Evolutionary conservation across 2,113 vertebrate species (phyloP).

Genomic region (Stomatorhinus ivindoensis): DNA sequence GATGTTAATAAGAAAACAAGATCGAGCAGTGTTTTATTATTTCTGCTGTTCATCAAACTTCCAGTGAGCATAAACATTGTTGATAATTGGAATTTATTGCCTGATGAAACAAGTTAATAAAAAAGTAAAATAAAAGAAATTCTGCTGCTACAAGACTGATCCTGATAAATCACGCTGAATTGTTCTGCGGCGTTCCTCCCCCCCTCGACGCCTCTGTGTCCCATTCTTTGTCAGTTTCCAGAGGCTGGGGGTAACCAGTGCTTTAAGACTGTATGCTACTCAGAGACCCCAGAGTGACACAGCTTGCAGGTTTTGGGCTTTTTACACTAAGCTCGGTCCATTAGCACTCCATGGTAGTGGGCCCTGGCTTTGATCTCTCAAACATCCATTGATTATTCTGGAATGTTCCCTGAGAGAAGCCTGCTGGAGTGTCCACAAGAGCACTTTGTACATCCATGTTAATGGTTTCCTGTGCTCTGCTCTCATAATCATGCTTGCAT

Average conservation of each 20-base stretch:
- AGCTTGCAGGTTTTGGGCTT: neutral
- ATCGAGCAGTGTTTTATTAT: neutral
- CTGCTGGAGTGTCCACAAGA: neutral
- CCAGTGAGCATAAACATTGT: neutral
- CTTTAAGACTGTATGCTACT: neutral
- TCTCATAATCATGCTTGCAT: neutral
- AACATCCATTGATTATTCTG: constrained; percentile 4
- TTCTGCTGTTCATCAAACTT: neutral
- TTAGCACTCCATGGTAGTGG: neutral
- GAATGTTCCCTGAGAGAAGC: neutral
- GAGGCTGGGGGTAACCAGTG: neutral
- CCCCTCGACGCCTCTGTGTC: neutral
- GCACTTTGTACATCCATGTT: constrained; percentile 1
- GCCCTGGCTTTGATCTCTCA: constrained; percentile 2
- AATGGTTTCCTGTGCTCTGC: constrained; percentile 2
- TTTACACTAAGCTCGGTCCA: neutral
- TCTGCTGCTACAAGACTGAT: neutral
- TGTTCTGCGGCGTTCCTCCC: neutral
- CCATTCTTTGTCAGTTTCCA: neutral
- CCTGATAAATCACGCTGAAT: neutral
- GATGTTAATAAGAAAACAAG: neutral
- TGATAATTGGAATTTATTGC: constrained; percentile 5
- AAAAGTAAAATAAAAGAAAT: neutral
- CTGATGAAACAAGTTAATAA: neutral
- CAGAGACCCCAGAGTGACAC: neutral